Evolutionary conservation across 1,140 invertebrate species (phyloP).

Genomic region (Pseudomyrmex flavicornis): DNA sequence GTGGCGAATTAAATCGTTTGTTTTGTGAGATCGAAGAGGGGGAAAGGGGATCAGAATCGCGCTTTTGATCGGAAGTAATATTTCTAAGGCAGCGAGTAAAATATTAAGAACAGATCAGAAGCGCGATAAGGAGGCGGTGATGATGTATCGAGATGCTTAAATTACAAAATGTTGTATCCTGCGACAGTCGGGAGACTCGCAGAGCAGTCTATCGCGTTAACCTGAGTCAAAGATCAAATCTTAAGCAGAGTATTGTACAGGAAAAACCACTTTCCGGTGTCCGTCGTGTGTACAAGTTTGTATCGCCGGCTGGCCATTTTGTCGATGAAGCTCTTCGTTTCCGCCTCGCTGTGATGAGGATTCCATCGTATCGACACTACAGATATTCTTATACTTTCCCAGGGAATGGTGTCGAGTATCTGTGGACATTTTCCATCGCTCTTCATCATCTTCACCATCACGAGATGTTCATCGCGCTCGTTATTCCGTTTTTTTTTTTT

Average conservation of each 20-base stretch:
- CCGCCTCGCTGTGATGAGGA: constrained; percentile 78
- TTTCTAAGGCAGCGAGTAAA: constrained; percentile 1
- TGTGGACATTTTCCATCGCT: constrained; percentile 66
- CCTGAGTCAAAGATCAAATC: constrained; percentile 73
- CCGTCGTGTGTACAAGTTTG: constrained; percentile 74
- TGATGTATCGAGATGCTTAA: constrained; percentile 1
- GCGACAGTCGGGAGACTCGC: constrained; percentile 10
- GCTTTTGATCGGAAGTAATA: constrained; percentile 31
- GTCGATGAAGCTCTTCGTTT: constrained; percentile 80
- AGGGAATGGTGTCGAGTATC: constrained; percentile 84
- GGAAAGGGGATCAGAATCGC: neutral
- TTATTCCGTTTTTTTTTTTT: constrained; percentile 12
- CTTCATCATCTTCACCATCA: no score
- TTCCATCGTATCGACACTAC: constrained; percentile 82
- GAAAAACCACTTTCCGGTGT: constrained; percentile 81
- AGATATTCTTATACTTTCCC: constrained; percentile 83
- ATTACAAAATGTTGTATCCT: constrained; percentile 29
- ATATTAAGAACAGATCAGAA: neutral
- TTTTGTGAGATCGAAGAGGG: neutral
- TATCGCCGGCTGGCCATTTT: constrained; percentile 79
- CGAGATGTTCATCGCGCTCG: neutral
- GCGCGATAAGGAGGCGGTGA: neutral
- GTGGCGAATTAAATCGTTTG: neutral
- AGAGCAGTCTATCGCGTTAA: constrained; percentile 31
- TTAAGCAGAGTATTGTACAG: constrained; percentile 79